Base-by-base conservation (phyloP, 2,113 vertebrate species). In the Phoenicopterus ruber region DNA sequence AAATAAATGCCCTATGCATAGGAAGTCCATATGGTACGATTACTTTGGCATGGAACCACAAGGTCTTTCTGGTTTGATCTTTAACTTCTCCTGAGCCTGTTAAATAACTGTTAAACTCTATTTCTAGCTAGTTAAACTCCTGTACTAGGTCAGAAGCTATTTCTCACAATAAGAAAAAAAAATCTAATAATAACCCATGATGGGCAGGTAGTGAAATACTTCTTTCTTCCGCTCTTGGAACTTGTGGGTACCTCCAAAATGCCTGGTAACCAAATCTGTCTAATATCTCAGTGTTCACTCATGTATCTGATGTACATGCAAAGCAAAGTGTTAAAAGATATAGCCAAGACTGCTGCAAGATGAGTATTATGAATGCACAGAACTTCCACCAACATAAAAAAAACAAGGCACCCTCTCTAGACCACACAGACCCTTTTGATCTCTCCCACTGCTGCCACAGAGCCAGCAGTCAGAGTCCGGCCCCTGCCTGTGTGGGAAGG, bases 111-210 rank as follows among this genome's bases (percentile, higher is more conserved):
- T 82, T 91, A 90, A 93, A 59, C 55, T 90, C 67, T 86, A 54
- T 94, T 96, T 86, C 71, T 91, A 63, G 81, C 62, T 72, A 95
- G 58, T 90, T 95, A 74, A 97, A 96, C 62, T 88, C 77, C 69
- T 86, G n/a, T 52, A 61, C 80, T 93, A 32, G 49, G 16, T 94
- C 85, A 96, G 86, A 78, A 47, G 2, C 54, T 86, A 44, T 81
- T 95, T 96, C 71, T 80, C 29, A 66, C 55, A 88, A 65, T 34
- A 46, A 57, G 11, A 29, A 47, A 32, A 94, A 95, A 91, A 1
- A 26, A 3, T 67, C n/a, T 69, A 66, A 54, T 29, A 70, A 71
- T 79, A 67, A 13, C 34, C 80, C 11, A 1, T 20, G 4, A 84
- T 24, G 9, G 32, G n/a, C 19, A 88, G 46, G 54, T 52, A 88